Evolutionary conservation across 2,797 vertebrate genomes (phyloP), one percentile per base, ranked within the genome.

Genomic region (Vespertilio murinus): DNA sequence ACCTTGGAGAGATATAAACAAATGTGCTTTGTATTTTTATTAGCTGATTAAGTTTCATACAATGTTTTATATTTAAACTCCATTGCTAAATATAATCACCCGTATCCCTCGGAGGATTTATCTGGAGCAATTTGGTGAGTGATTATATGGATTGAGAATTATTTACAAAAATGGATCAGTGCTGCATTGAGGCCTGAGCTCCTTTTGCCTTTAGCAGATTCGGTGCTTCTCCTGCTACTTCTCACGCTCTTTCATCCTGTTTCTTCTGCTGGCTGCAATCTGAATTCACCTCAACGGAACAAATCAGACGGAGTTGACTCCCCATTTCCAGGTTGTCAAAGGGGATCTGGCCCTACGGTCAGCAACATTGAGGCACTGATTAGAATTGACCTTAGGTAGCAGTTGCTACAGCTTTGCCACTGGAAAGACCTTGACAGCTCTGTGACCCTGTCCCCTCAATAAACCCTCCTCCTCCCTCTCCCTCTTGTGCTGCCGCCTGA

Each of bases 401-500:
- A 45, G 79, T 98, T 93, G 79, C 28, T 20, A 0, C 67, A 3
- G 16, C 70, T 79, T 85, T 45, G 23, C 80, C 8, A 22, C 93
- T n/a, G n/a, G 7, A 35, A 92, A 93, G 95, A 69, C 98, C 98
- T 98, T 97, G 98, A 98, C 97, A 97, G 94, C 61, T 97, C 93
- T 33, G 0, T 97, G 96, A 98, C 95, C 97, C 96, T 2, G 0
- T 96, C 56, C 70, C 5, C 59, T 64, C 65, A 1, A 0, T 52
- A 88, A 83, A 75, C 93, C 92, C 42, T 93, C 94, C 96, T 96
- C 95, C 4, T 8, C 54, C 33, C 0, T 12, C 90, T 96, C 90
- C 91, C 64, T 97, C 89, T 90, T 69, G 56, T 88, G 96, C 92
- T 90, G 82, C 96, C 4, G 23, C 95, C 93, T 3, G 75, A 98